A percentile compares a stretch with the other conserved stretches of the same genome.
These are phyloP conservation scores for Oxyscelio sp. DNA, from an alignment of 2,888 invertebrate genomes.

Conservation along the genomic window DNA sequence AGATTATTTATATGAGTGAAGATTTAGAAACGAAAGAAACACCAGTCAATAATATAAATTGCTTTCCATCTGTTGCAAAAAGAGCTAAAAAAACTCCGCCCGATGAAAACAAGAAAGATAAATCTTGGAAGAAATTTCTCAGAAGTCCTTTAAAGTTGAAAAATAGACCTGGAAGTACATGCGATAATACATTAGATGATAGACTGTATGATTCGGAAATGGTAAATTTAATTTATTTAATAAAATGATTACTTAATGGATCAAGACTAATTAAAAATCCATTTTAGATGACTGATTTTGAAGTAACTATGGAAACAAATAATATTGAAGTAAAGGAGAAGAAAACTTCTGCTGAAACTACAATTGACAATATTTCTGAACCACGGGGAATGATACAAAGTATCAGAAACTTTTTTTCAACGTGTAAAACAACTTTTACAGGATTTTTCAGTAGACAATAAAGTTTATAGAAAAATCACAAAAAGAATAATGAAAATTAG, in stretches of 20 bases:
- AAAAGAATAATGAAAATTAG: too few relatives aligned
- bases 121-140: background rate
- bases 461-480: background rate
- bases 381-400: too few relatives aligned
- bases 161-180: too few relatives aligned
- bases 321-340: too few relatives aligned
- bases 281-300: too few relatives aligned
- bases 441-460: constrained; percentile 32
- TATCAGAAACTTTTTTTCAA: constrained; percentile 27
- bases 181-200: background rate
- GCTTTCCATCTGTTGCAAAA: constrained; percentile 66
- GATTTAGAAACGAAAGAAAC: constrained; percentile 67
- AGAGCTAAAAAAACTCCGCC: constrained; percentile 15
- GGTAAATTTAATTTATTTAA: too few relatives aligned
- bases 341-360: too few relatives aligned
- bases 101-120: constrained; percentile 21
- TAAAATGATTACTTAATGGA: too few relatives aligned
- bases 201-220: background rate
- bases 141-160: background rate
- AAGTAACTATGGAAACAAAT: too few relatives aligned
- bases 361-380: too few relatives aligned
- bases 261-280: too few relatives aligned
- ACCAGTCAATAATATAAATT: constrained; percentile 4
- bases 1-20: constrained; percentile 75
- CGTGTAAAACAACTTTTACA: constrained; percentile 17